These are phyloP conservation scores for Panthera leo DNA, from an alignment of 2,113 vertebrate genomes.

Conservation along the genomic window DNA sequence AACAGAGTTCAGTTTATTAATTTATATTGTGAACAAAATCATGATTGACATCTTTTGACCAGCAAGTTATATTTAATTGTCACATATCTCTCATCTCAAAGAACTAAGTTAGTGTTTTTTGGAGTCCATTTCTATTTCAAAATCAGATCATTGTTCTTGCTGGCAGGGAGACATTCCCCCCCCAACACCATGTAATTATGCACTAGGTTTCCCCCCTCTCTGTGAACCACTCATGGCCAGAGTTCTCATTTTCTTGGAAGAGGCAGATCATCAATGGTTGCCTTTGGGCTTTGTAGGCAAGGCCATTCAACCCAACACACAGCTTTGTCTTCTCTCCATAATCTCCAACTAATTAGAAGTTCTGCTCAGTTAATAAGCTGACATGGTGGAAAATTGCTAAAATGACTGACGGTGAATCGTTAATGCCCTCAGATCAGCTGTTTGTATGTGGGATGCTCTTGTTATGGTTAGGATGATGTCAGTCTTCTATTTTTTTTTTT, in stretches of 20 bases:
- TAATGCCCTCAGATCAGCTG: not conserved
- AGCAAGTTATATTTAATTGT: not conserved
- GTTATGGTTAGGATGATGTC: not conserved
- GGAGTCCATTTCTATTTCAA: not conserved
- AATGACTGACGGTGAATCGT: not conserved
- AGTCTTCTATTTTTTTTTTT: not conserved
- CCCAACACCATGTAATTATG: not conserved
- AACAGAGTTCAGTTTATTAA: not conserved
- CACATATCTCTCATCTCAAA: not conserved
- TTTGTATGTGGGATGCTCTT: not conserved
- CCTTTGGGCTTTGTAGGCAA: not conserved
- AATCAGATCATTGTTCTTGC: not conserved
- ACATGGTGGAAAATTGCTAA: not conserved
- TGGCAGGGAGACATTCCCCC: not conserved
- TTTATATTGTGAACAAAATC: not conserved
- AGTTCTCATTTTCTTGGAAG: not conserved
- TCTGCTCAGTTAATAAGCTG: not conserved
- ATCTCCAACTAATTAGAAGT: not conserved
- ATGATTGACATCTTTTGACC: not conserved
- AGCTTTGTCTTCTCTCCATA: not conserved
- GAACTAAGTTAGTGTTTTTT: not conserved
- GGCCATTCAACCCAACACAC: not conserved
- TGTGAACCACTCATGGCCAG: not conserved
- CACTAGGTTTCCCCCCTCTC: rapidly evolving
- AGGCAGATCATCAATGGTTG: rapidly evolving